Evolutionary conservation across 1,140 invertebrate genomes (phyloP).

Genomic region (Rhopalosiphum padi): DNA sequence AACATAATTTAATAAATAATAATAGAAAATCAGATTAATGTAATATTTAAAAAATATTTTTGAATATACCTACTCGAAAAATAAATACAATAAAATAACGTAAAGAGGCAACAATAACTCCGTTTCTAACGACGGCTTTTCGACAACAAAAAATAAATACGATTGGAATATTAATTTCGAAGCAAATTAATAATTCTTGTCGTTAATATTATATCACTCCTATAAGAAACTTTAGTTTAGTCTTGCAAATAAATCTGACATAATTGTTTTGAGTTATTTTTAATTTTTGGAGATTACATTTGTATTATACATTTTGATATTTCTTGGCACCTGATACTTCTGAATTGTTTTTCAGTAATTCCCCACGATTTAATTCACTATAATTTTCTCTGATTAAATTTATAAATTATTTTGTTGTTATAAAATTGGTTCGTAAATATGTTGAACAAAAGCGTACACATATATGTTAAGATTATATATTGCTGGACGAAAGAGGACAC

Average conservation of each 20-base stretch:
- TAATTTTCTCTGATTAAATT: not conserved
- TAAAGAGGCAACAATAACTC: not conserved
- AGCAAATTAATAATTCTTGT: not conserved
- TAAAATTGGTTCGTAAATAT: not conserved
- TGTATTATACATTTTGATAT: not conserved
- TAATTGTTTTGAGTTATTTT: not conserved
- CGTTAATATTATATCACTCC: not conserved
- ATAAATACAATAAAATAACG: not conserved
- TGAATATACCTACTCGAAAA: not conserved
- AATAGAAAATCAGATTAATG: not conserved
- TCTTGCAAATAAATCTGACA: not conserved
- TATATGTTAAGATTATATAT: not conserved
- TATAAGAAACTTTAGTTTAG: not conserved
- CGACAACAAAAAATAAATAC: not conserved
- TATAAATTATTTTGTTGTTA: not conserved
- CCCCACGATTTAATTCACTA: not conserved
- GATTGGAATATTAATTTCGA: not conserved
- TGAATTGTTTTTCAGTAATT: not conserved
- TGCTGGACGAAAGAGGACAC: not conserved
- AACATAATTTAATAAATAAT: slow-evolving; percentile 1
- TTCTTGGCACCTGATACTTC: not conserved
- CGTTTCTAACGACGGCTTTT: not conserved
- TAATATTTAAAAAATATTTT: not conserved
- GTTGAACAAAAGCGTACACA: not conserved
- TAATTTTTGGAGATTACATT: not conserved